Evolutionary conservation across 1,140 invertebrate species (phyloP).

Genomic region (Drosophila teissieri): DNA sequence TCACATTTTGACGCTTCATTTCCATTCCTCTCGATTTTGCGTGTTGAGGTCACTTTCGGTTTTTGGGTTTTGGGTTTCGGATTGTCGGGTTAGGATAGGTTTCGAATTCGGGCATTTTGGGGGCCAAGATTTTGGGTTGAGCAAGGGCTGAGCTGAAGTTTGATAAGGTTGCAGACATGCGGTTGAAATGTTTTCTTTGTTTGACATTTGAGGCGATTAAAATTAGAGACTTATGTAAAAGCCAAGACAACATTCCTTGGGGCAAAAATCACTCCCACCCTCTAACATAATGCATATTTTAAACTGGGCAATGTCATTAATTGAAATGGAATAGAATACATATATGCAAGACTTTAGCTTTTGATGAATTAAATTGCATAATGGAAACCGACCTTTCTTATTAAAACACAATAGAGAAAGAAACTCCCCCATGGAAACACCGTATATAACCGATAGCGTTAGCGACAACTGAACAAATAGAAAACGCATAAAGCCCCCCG

Average conservation of each 20-base stretch:
- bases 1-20: constrained; percentile 51
- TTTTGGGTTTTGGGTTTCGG: constrained; percentile 19
- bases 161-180: constrained; percentile 26
- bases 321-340: background rate
- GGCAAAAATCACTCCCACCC: background rate
- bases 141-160: constrained; percentile 18
- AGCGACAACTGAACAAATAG: constrained; percentile 41
- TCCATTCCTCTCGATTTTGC: constrained; percentile 42
- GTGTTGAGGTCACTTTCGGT: constrained; percentile 48
- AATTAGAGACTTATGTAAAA: constrained; percentile 38
- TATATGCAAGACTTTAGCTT: too few species aligned
- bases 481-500: constrained; percentile 25
- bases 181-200: constrained; percentile 37
- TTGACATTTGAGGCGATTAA: constrained; percentile 41
- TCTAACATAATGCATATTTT: background rate
- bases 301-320: background rate
- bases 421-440: background rate
- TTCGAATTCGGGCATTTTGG: constrained; percentile 3
- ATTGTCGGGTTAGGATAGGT: constrained; percentile 6
- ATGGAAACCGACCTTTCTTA: background rate
- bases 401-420: constrained; percentile 4
- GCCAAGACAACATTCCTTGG: constrained; percentile 22
- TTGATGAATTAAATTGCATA: background rate
- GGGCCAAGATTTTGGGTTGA: constrained; percentile 28
- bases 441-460: background rate